A percentile compares a stretch with the other conserved stretches of the same genome.
Evolutionary conservation across 2,113 vertebrate species (phyloP).

Genomic region (Saccopteryx leptura): DNA sequence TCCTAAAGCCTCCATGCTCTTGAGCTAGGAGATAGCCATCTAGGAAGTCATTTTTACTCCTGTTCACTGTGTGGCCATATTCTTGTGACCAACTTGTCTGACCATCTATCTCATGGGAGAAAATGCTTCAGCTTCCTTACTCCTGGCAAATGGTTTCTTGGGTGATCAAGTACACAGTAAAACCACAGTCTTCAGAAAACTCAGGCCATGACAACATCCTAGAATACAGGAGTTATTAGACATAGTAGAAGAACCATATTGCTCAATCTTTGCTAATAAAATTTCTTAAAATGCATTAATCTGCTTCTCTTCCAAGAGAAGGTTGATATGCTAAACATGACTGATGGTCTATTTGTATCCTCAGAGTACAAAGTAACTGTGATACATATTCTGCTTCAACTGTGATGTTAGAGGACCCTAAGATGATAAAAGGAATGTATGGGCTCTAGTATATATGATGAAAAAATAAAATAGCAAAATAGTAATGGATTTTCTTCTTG

Average conservation of each 20-base stretch:
- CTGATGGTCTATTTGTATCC: not conserved
- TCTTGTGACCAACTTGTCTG: conserved; percentile 7
- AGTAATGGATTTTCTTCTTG: not conserved
- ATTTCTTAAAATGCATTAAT: conserved; percentile 20
- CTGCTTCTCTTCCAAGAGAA: conserved; percentile 33
- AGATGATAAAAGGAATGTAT: not conserved
- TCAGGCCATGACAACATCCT: not conserved
- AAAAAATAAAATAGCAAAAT: not conserved
- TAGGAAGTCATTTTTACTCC: not conserved
- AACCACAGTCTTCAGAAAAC: conserved; percentile 32
- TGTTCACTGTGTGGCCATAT: not conserved
- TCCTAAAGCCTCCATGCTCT: not conserved
- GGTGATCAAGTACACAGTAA: not conserved
- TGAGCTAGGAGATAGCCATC: not conserved
- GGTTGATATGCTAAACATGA: not conserved
- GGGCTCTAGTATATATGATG: not conserved
- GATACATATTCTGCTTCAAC: not conserved
- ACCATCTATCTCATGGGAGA: not conserved
- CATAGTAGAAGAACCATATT: conserved; percentile 1
- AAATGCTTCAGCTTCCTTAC: conserved; percentile 17
- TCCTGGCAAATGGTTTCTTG: not conserved
- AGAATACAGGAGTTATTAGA: not conserved
- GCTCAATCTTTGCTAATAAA: not conserved
- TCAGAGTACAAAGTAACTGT: not conserved
- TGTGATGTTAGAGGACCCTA: not conserved